These are phyloP conservation scores for Enteromius thamalakanensis DNA, from an alignment of 2,797 vertebrate genomes.

Conservation along the genomic window DNA sequence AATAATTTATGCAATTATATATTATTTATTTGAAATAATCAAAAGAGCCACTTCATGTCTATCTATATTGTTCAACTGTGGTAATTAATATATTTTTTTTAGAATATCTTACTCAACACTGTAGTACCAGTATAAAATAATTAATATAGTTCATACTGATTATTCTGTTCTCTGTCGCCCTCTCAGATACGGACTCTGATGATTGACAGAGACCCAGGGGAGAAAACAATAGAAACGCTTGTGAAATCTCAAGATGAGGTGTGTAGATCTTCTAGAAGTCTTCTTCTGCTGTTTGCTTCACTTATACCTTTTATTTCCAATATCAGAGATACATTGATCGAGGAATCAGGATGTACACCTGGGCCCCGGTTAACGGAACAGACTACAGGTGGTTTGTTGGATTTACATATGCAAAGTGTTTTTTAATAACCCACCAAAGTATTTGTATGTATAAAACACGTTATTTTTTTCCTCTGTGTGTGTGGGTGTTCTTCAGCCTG, in stretches of 20 bases:
- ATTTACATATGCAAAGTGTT: conserved; percentile 19
- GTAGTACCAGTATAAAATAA: not conserved
- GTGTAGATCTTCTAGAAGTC: conserved; percentile 56
- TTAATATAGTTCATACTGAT: not conserved
- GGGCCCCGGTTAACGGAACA: conserved; percentile 95
- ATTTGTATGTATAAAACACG: conserved; percentile 22
- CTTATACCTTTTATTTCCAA: not conserved
- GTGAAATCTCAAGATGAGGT: conserved; percentile 99
- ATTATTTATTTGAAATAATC: not conserved
- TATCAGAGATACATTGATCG: conserved; percentile 96
- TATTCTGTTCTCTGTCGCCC: conserved; percentile 18
- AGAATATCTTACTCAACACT: not conserved
- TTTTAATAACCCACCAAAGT: not conserved
- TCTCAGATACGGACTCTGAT: conserved; percentile 92
- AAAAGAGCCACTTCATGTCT: not conserved
- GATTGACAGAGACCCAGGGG: conserved; percentile 93
- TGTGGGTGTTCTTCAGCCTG: conserved; percentile 78
- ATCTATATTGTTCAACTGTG: not conserved
- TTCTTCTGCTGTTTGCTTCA: not conserved
- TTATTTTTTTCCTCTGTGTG: conserved; percentile 36
- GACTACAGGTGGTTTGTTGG: conserved; percentile 86
- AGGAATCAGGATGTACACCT: conserved; percentile 93
- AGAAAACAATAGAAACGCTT: conserved; percentile 89
- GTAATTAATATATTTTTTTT: not conserved
- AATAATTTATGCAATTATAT: not conserved